Evolutionary conservation across 2,797 vertebrate genomes (phyloP), one percentile per base, ranked within the genome.

Genomic region (Pipistrellus nathusii): DNA sequence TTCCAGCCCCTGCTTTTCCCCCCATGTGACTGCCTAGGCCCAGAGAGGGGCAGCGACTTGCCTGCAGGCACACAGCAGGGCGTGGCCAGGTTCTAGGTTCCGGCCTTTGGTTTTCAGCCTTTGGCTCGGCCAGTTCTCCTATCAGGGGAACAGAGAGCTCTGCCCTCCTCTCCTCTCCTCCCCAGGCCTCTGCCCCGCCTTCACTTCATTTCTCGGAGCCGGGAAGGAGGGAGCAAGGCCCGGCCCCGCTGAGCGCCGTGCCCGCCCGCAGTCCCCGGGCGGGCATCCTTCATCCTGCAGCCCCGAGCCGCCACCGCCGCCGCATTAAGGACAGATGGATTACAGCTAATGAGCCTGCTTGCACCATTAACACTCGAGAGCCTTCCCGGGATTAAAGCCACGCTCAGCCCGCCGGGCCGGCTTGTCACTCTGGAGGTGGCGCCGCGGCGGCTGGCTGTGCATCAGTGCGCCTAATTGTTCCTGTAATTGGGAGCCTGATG

Each of bases 321-420:
- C 17, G 48, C 87, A 90, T 96, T 95, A 94, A 96, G 97, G 97
- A 96, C 97, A 97, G 97, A 97, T 96, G 96, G 97, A 96, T 97
- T 88, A 87, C 90, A 93, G 97, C 98, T 98, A 97, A 97, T 97
- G 97, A 97, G 98, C 95, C 97, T 96, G 96, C 96, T 95, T 30
- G 94, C 92, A 57, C 97, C 96, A 94, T 97, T 97, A 97, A 94
- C 95, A 88, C 96, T 94, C 55, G 92, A 96, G 96, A 97, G 97
- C 87, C 94, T 95, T 97, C 95, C 95, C 84, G 81, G 94, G 95
- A 96, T 97, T 95, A 97, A 85, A 97, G 96, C 94, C 88, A 96
- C 91, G n/a, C 90, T 41, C 85, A 73, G 88, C 88, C 78, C 35
- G 84, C 96, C 87, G 73, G 94, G 95, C 97, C 76, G 84, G 96